phyloP scores from a whole-genome alignment of 2,888 invertebrate genomes.

The Hirtodrosophila histrioides region DNA sequence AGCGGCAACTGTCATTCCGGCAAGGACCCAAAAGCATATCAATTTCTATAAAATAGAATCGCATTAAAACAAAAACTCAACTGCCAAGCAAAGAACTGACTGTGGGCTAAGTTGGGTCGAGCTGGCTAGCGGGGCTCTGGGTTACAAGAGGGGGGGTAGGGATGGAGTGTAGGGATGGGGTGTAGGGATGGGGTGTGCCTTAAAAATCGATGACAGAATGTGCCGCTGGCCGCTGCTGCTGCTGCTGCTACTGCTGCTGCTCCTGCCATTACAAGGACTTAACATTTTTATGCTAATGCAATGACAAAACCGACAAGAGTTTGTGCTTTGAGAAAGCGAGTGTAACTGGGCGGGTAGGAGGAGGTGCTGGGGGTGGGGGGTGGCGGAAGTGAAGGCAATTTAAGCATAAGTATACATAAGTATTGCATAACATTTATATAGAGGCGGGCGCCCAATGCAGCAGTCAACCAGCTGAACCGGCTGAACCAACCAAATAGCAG shows the following conservation, averaged over 20 bases:
- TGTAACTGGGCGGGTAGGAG: not conserved
- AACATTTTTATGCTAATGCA: conserved; percentile 67
- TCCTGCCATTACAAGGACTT: conserved; percentile 59
- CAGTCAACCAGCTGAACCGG: conserved; percentile 4
- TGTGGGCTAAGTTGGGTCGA: conserved; percentile 3
- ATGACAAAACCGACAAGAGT: conserved; percentile 64
- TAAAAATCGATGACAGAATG: conserved; percentile 56
- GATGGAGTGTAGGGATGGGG: not conserved
- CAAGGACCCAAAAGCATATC: conserved; percentile 31
- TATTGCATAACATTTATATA: conserved; percentile 53
- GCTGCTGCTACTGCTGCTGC: conserved; percentile 21
- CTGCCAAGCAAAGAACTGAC: conserved; percentile 13
- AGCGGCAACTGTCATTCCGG: conserved; percentile 30
- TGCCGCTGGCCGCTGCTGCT: conserved; percentile 28
- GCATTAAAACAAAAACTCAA: conserved; percentile 44
- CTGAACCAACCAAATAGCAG: conserved; percentile 11
- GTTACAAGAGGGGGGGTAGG: not conserved
- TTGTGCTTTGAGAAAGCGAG: conserved; percentile 29
- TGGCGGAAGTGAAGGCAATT: conserved; percentile 31
- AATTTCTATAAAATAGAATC: conserved; percentile 47
- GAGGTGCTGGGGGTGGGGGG: not conserved
- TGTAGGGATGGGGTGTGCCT: conserved; percentile 2
- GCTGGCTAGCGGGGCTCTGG: not conserved
- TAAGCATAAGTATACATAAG: conserved; percentile 24
- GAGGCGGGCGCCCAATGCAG: conserved; percentile 24